Conservation (phyloP, 2,797 vertebrate genomes). For the Lates japonicus region DNA sequence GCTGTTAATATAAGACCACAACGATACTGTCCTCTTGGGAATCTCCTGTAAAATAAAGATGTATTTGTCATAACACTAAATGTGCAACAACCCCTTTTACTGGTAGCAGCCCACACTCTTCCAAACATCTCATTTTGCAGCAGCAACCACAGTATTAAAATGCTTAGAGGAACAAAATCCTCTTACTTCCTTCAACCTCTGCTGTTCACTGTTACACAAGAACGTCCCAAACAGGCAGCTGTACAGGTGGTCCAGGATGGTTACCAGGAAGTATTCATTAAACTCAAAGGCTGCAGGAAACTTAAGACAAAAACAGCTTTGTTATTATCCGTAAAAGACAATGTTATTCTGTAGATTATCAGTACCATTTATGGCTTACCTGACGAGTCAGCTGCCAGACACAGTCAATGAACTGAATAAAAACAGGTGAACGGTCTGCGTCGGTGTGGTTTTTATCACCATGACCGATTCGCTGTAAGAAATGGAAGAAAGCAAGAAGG, state of each 20-base stretch:
- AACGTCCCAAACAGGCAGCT: conserved; percentile 99
- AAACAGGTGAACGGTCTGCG: conserved; percentile 95
- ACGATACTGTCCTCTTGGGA: conserved; percentile 92
- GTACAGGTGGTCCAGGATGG: conserved; percentile 96
- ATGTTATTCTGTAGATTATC: background rate
- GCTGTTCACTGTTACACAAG: conserved; percentile 96
- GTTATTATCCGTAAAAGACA: conserved; percentile 4
- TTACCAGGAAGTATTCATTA: conserved; percentile 96
- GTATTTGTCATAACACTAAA: background rate
- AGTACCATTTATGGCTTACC: conserved; percentile 77
- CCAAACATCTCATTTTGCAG: background rate
- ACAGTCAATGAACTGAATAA: conserved; percentile 97
- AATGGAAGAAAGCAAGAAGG: conserved; percentile 1
- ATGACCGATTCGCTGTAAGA: conserved; percentile 93
- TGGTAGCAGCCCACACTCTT: background rate
- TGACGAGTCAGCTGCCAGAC: conserved; percentile 99
- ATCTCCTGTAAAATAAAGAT: conserved; percentile 85
- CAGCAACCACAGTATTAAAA: background rate
- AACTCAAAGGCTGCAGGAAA: conserved; percentile 99
- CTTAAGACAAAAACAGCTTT: conserved; percentile 75
- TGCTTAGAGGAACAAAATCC: background rate
- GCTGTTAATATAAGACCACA: conserved; percentile 99
- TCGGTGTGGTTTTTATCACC: conserved; percentile 98
- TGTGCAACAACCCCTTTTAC: background rate
- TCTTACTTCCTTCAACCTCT: conserved; percentile 93